Evolutionary conservation across 1,140 invertebrate genomes (phyloP), one percentile per base, ranked within the genome.

Genomic region (Holotrichia oblita): DNA sequence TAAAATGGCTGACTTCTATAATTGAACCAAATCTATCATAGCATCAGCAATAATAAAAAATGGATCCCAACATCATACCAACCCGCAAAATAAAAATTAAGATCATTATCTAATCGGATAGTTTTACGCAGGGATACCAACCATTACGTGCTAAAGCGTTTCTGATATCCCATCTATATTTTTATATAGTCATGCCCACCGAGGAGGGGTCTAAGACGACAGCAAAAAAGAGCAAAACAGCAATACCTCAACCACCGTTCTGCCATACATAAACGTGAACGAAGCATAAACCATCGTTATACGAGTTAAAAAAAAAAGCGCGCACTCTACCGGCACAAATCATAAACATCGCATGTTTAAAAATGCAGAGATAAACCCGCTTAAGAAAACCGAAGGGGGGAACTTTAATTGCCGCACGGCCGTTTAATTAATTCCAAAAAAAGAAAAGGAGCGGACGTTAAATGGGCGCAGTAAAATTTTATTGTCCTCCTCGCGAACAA

Each of bases 391-490:
- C 27, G 27, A 34, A 34, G 48, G 48, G 48, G 48, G 48, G 48
- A 17, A 14, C 14, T 17, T 55, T 55, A 55, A 55, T 55, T 55
- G 48, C 48, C 14, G 14, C 12, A 14, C n/a, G 48, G 48, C 48
- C 6, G 14, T 55, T 55, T 55, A 55, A 55, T 55, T 55, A 55
- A 55, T 55, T 55, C 48, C 48, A 55, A 55, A 55, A 55, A 55
- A 55, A 55, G 48, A 55, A 55, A 55, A 14, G 48, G 14, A 3
- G n/a, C 48, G 48, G 42, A 9, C 42, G 14, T 7, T 9, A 44
- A 44, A 44, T 44, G 42, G 48, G 48, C 48, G 14, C 14, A 14
- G 48, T 55, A 55, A 55, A 55, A 55, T 55, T 55, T 55, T 55
- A 55, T 55, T 55, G 48, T 55, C 48, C 14, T 55, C 6, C 48